These are phyloP conservation scores for Catharus minimus DNA, from an alignment of 2,113 vertebrate genomes.

Conservation along the genomic window DNA sequence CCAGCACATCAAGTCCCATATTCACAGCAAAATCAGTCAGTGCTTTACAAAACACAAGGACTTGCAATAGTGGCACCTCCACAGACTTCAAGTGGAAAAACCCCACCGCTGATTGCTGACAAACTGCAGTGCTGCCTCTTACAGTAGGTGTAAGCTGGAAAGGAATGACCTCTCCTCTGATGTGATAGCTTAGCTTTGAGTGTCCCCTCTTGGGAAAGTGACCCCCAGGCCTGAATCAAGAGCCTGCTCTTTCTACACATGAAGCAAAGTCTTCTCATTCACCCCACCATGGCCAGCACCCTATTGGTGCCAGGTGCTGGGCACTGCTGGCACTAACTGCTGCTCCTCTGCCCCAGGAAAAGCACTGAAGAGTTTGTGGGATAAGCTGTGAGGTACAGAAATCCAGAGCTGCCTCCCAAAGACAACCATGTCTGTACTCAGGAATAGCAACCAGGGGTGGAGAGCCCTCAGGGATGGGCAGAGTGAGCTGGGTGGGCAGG, in stretches of 20 bases:
- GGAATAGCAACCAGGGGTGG: neutral
- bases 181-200: neutral
- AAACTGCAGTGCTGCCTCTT: neutral
- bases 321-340: neutral
- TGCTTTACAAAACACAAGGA: neutral
- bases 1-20: neutral
- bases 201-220: rapidly evolving
- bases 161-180: neutral
- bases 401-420: neutral
- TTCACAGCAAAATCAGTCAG: neutral
- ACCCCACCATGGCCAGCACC: neutral
- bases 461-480: neutral
- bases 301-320: neutral
- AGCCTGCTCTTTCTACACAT: rapidly evolving
- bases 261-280: neutral
- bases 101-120: neutral
- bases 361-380: neutral
- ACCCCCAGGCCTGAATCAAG: rapidly evolving
- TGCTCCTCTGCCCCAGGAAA: neutral
- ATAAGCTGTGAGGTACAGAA: neutral
- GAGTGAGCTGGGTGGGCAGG: neutral
- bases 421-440: neutral
- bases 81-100: neutral
- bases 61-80: neutral
- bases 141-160: neutral